These are phyloP conservation scores for Calliopsis andreniformis DNA, from an alignment of 1,140 invertebrate genomes.

Conservation along the genomic window DNA sequence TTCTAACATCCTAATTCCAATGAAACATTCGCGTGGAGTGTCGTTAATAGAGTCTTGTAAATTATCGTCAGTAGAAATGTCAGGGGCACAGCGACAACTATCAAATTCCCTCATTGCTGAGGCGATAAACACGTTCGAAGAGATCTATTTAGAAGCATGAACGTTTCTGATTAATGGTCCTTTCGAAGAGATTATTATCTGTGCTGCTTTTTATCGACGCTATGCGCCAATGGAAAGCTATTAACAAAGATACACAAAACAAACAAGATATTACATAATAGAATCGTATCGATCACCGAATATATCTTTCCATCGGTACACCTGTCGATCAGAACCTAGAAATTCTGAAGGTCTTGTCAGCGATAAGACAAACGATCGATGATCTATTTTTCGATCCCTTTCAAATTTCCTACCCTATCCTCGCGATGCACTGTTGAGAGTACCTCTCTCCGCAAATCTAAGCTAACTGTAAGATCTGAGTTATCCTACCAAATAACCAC, in stretches of 20 bases:
- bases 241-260: background rate
- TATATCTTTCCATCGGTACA: background rate
- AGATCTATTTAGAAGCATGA: background rate
- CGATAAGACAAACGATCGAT: background rate
- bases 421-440: background rate
- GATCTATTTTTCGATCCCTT: background rate
- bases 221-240: background rate
- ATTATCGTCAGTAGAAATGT: background rate
- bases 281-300: background rate
- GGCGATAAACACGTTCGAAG: background rate
- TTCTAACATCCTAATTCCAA: conserved; percentile 29
- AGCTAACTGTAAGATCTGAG: background rate
- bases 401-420: background rate
- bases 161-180: too few species aligned
- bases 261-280: background rate
- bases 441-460: background rate
- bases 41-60: too few species aligned
- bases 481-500: conserved; percentile 5
- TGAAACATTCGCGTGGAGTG: background rate
- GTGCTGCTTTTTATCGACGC: background rate
- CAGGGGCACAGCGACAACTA: background rate
- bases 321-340: background rate
- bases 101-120: background rate
- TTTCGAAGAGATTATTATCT: too few species aligned
- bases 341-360: background rate